A percentile compares a stretch with the other conserved stretches of the same genome.
These are phyloP conservation scores for Phortica magna DNA, from an alignment of 2,888 invertebrate species.

Conservation along the genomic window DNA sequence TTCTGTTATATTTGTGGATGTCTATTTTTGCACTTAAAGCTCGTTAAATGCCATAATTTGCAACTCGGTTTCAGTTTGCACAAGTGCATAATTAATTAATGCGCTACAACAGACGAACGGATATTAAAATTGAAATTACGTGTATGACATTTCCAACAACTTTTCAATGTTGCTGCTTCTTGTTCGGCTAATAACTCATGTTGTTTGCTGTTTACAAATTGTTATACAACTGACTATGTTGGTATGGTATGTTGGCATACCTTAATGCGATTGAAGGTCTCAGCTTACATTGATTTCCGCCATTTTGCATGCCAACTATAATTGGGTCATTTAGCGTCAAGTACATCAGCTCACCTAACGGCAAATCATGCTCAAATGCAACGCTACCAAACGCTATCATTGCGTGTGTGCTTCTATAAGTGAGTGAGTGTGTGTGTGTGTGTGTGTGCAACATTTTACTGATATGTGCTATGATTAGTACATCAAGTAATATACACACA, in stretches of 20 bases:
- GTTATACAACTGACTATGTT: no score
- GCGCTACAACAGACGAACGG: neutral
- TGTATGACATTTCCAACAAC: no score
- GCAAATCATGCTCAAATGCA: neutral
- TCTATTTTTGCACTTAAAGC: neutral
- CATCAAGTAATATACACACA: neutral
- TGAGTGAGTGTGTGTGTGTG: no score
- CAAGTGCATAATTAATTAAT: neutral
- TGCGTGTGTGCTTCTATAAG: no score
- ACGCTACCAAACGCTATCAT: no score
- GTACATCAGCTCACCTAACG: neutral
- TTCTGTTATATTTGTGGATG: no score
- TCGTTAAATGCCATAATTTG: neutral
- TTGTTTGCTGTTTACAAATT: neutral
- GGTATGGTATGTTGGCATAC: no score
- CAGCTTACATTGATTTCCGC: slow-evolving; percentile 43
- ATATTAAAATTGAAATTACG: neutral
- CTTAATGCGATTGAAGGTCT: neutral
- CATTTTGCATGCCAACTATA: neutral
- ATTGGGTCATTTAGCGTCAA: slow-evolving; percentile 61
- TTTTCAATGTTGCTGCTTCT: neutral
- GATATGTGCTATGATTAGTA: no score
- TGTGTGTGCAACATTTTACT: no score
- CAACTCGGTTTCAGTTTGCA: neutral
- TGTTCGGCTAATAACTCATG: neutral